Percentiles rank a stretch among this genome's conserved stretches.
These are phyloP conservation scores for Xiphorhynchus erythropygius DNA, from an alignment of 2,797 vertebrate genomes.

Conservation along the genomic window DNA sequence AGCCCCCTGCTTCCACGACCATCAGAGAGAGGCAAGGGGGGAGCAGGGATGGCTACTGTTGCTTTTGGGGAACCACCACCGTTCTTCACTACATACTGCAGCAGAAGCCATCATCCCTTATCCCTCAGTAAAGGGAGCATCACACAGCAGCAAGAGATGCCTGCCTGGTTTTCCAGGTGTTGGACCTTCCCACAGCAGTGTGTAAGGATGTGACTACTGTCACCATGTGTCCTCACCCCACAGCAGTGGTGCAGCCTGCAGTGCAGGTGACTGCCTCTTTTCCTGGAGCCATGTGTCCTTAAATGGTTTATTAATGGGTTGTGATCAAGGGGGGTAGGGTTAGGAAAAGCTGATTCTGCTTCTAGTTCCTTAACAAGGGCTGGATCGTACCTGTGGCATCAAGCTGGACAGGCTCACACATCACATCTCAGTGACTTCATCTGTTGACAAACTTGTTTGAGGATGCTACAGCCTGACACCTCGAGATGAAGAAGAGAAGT, in stretches of 20 bases:
- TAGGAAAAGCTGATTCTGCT: not conserved
- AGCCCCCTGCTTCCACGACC: not conserved
- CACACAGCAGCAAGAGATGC: not conserved
- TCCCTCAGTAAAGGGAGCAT: not conserved
- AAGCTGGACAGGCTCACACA: not conserved
- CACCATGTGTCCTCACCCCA: fast-evolving
- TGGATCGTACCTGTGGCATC: not conserved
- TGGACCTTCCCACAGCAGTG: fast-evolving
- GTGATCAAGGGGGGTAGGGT: not conserved
- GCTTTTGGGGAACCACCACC: not conserved
- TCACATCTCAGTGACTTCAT: not conserved
- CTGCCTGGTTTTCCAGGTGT: not conserved
- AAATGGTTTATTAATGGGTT: not conserved
- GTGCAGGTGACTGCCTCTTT: not conserved
- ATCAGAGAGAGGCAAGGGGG: not conserved
- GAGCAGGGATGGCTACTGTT: not conserved
- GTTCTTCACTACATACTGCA: not conserved
- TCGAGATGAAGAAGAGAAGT: not conserved
- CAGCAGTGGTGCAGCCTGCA: not conserved
- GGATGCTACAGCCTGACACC: not conserved
- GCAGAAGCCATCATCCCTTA: not conserved
- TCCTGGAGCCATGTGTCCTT: not conserved
- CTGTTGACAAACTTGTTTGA: not conserved
- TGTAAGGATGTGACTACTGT: not conserved
- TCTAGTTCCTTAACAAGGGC: not conserved